Conservation (phyloP, 1,140 invertebrate genomes). For the Neomicropteryx cornuta region DNA sequence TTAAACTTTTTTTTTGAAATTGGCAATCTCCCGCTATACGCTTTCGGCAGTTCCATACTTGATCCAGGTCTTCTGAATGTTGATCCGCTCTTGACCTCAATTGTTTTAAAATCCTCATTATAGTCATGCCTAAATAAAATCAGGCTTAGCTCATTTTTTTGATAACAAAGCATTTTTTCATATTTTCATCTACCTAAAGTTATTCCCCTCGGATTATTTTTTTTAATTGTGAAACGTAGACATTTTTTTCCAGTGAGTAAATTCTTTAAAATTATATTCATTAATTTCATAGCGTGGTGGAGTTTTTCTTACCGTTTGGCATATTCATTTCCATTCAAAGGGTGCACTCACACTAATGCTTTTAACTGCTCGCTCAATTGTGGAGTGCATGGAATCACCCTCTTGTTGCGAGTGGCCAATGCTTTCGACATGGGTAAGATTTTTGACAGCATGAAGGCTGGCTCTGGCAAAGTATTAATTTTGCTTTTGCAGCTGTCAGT, state of each 20-base stretch:
- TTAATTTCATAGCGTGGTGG: neutral
- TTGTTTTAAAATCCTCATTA: neutral
- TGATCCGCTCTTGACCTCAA: neutral
- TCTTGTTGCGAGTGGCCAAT: neutral
- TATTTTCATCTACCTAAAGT: neutral
- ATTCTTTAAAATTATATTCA: neutral
- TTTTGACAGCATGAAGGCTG: neutral
- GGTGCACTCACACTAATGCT: neutral
- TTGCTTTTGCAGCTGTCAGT: neutral
- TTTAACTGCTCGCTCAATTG: neutral
- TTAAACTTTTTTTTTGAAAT: neutral
- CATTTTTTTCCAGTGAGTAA: constrained; percentile 1
- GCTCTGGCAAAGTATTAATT: neutral
- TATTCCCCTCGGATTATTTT: neutral
- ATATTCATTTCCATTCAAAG: neutral
- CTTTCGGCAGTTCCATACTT: neutral
- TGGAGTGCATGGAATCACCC: constrained; percentile 1
- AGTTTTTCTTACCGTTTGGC: neutral
- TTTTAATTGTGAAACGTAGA: neutral
- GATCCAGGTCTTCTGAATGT: neutral
- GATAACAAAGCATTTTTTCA: neutral
- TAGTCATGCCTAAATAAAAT: neutral
- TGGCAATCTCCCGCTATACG: neutral
- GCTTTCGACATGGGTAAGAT: neutral
- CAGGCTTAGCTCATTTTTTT: neutral